Base-by-base conservation (phyloP, 2,888 invertebrate species). In the Coelogynopora nodosa region DNA sequence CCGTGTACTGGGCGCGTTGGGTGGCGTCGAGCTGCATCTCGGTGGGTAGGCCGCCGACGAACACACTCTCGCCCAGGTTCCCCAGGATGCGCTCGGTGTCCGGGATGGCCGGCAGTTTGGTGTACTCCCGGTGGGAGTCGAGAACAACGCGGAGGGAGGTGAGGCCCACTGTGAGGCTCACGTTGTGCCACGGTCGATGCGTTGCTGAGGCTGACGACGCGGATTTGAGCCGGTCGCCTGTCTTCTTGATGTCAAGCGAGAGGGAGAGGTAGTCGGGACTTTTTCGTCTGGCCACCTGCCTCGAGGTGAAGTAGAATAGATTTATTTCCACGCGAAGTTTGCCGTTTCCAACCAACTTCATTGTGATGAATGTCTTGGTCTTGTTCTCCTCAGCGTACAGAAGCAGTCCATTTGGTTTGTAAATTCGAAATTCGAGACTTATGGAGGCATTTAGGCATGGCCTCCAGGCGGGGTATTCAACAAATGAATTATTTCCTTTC, bases 311-410 rank as follows among this genome's bases (percentile, higher is more conserved):
- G 23, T 74, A 74, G 27, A 49, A 31, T 0, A 84, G 84, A 30
- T 84, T 84, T 18, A 84, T 31, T 27, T 31, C 31, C 18, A 84
- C 49, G 18, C 67, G 84, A 23, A 84, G 84, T 26, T 67, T 31
- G 18, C 84, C 84, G 1, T 84, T 74, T 74, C 74, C 84, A 0
- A 84, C 49, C 18, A 84, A 31, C 26, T 84, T 84, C 18, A 74
- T 74, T 13, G 74, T 74, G 74, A 74, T 10, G 27, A 74, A 74
- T 10, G 74, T 74, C 27, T 74, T 74, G 2, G 74, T 74, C 2
- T 74, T 74, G 74, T 74, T 74, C 2, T 49, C 49, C 31, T 84
- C 84, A 26, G 84, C 27, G 84, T 84, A 84, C n/a, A 84, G 84
- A 23, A 84, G 30, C 31, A 84, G 84, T 0, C 84, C 84, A 27